These are phyloP conservation scores for Chymomyza fuscimana DNA, from an alignment of 2,888 invertebrate species.

Conservation along the genomic window DNA sequence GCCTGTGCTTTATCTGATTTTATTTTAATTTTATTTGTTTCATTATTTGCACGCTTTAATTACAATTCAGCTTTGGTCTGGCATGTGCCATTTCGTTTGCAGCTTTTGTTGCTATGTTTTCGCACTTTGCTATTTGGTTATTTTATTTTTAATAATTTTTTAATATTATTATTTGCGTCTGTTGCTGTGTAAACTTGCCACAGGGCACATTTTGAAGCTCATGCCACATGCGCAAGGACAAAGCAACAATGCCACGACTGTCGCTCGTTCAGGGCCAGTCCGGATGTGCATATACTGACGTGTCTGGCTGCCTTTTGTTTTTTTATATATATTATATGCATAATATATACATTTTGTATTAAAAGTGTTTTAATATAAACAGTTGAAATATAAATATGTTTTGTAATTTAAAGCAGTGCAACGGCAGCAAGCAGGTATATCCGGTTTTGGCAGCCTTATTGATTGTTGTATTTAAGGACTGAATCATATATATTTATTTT, in stretches of 20 bases:
- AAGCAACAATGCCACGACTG: neutral
- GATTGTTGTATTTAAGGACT: too few relatives aligned
- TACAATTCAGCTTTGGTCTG: neutral
- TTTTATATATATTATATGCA: too few relatives aligned
- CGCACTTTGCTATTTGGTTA: neutral
- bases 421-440: too few relatives aligned
- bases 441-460: too few relatives aligned
- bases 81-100: neutral
- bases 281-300: neutral
- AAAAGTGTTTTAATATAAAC: too few relatives aligned
- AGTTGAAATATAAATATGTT: too few relatives aligned
- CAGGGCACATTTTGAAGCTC: neutral
- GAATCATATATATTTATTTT: too few relatives aligned
- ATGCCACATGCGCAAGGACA: neutral
- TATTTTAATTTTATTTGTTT: neutral
- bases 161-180: neutral
- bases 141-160: neutral
- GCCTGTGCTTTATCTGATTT: neutral
- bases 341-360: neutral
- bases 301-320: neutral
- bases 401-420: too few relatives aligned
- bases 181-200: neutral
- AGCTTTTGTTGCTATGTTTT: neutral
- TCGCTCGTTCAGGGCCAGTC: neutral
- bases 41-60: neutral